These are phyloP conservation scores for Ovibos moschatus DNA, from an alignment of 2,113 vertebrate species.

Conservation along the genomic window DNA sequence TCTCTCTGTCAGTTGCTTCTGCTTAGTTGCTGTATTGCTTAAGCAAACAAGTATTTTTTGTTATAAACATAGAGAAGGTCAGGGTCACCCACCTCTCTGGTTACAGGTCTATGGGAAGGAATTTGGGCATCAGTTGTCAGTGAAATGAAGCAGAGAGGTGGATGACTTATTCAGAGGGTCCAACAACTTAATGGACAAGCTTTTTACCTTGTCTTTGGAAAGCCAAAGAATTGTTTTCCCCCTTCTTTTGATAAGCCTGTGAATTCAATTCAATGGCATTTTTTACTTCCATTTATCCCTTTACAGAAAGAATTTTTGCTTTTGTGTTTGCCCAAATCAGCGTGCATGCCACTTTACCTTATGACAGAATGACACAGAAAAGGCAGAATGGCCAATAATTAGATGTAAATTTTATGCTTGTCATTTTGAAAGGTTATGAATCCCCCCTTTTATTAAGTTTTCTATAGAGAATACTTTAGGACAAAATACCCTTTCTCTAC, in stretches of 20 bases:
- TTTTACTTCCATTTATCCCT: constrained; percentile 25
- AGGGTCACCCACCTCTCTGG: background rate
- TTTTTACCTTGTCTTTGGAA: background rate
- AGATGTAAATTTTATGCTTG: constrained; percentile 49
- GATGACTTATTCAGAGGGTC: background rate
- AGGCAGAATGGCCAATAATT: constrained; percentile 52
- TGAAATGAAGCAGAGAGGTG: background rate
- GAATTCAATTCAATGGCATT: constrained; percentile 29
- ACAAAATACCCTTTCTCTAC: constrained; percentile 3
- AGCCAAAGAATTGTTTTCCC: background rate
- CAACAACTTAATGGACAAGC: background rate
- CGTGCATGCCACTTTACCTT: constrained; percentile 25
- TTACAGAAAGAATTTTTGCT: background rate
- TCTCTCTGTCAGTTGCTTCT: background rate
- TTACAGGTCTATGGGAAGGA: background rate
- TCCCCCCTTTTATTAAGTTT: constrained; percentile 23
- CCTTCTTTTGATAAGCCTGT: background rate
- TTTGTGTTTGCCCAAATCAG: constrained; percentile 50
- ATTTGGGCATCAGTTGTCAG: background rate
- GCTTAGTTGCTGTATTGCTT: background rate
- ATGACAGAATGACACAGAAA: constrained; percentile 42
- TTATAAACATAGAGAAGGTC: background rate
- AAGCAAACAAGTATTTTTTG: background rate
- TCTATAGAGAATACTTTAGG: constrained; percentile 33
- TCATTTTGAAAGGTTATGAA: constrained; percentile 53